Percentiles rank a stretch among this genome's conserved stretches.
Evolutionary conservation across 2,888 invertebrate genomes (phyloP).

Genomic region (Adelphocoris suturalis): DNA sequence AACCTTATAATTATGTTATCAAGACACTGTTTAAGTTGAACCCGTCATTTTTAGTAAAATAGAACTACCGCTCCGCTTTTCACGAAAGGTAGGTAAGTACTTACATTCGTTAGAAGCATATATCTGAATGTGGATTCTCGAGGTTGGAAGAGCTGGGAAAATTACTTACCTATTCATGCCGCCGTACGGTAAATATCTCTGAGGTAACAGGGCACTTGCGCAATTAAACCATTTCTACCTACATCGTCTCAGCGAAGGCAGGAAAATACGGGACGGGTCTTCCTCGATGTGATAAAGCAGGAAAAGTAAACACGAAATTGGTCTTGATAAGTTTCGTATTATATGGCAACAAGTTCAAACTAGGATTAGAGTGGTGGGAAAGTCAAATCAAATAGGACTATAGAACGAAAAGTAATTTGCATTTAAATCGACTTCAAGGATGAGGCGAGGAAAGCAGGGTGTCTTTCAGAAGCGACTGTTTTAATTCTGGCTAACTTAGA

Average conservation of each 20-base stretch:
- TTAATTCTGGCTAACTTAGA: slow-evolving; percentile 50
- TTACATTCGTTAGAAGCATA: neutral
- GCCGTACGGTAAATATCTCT: slow-evolving; percentile 43
- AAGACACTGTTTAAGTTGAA: no score
- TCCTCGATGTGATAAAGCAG: slow-evolving; percentile 46
- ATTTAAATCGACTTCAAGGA: slow-evolving; percentile 61
- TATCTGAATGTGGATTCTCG: neutral
- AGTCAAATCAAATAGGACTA: slow-evolving; percentile 63
- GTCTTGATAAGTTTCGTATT: slow-evolving; percentile 64
- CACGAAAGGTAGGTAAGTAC: neutral
- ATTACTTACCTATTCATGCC: slow-evolving; percentile 22
- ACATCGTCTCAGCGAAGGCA: neutral
- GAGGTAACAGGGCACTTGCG: slow-evolving; percentile 19
- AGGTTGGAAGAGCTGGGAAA: slow-evolving; percentile 9
- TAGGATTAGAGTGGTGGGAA: slow-evolving; percentile 53
- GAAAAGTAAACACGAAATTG: slow-evolving; percentile 64
- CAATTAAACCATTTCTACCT: slow-evolving; percentile 43
- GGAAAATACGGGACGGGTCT: slow-evolving; percentile 28
- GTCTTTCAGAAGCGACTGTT: slow-evolving; percentile 41
- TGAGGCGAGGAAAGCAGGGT: slow-evolving; percentile 10
- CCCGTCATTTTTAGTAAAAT: neutral
- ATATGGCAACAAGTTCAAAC: slow-evolving; percentile 62
- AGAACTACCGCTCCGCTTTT: neutral
- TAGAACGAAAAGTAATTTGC: slow-evolving; percentile 62
- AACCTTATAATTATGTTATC: no score